Conservation (phyloP, 1,140 invertebrate genomes). For the Macrocentrus cingulum region DNA sequence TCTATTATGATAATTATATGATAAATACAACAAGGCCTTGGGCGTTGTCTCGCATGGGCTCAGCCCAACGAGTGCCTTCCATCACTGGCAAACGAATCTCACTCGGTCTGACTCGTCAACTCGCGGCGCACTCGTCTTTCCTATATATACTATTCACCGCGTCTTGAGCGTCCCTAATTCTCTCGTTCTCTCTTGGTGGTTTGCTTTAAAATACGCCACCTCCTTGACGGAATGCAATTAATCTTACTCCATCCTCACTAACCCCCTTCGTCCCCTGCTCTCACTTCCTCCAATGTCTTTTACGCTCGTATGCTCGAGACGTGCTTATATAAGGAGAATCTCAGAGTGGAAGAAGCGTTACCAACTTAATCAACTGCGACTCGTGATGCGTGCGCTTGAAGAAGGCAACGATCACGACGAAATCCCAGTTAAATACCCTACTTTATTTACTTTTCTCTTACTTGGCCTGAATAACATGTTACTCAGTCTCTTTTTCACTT, state of each 20-base stretch:
- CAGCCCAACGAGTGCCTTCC: slow-evolving; percentile 39
- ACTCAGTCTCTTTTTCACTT: no score
- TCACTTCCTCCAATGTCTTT: slow-evolving; percentile 32
- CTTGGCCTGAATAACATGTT: no score
- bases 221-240: slow-evolving; percentile 57
- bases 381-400: slow-evolving; percentile 47
- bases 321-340: slow-evolving; percentile 31
- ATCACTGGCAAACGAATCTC: slow-evolving; percentile 50
- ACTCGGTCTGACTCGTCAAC: slow-evolving; percentile 31
- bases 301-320: slow-evolving; percentile 5
- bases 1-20: slow-evolving; percentile 61
- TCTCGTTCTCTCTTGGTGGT: slow-evolving; percentile 39
- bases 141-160: slow-evolving; percentile 21
- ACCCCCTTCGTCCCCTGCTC: slow-evolving; percentile 21
- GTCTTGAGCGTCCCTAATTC: slow-evolving; percentile 32
- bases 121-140: slow-evolving; percentile 28
- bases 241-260: slow-evolving; percentile 50
- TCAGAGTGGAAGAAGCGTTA: slow-evolving; percentile 51
- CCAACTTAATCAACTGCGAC: slow-evolving; percentile 59
- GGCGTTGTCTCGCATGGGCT: slow-evolving; percentile 46
- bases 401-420: background rate
- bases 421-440: slow-evolving; percentile 4
- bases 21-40: slow-evolving; percentile 59
- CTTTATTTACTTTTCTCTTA: slow-evolving; percentile 5
- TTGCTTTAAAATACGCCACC: slow-evolving; percentile 55